Percentiles rank a stretch among this genome's conserved stretches.
Evolutionary conservation across 2,113 vertebrate species (phyloP).

Genomic region (Nyctibius bracteatus): DNA sequence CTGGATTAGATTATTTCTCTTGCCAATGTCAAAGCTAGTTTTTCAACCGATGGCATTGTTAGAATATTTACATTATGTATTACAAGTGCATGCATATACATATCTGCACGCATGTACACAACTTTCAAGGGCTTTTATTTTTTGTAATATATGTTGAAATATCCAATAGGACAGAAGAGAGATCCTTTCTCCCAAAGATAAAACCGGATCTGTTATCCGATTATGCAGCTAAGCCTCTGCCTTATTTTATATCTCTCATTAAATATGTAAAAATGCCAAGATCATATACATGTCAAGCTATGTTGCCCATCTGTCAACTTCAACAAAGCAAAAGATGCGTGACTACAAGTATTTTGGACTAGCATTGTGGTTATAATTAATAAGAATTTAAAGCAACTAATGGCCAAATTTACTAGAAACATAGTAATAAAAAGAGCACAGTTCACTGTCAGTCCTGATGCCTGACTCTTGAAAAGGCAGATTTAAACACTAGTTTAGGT

Average conservation of each 20-base stretch:
- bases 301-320: background rate
- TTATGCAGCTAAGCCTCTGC: background rate
- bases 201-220: background rate
- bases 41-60: background rate
- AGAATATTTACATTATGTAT: background rate
- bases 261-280: background rate
- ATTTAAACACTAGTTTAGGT: background rate
- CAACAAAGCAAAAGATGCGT: background rate
- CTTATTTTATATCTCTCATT: background rate
- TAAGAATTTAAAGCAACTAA: background rate
- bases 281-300: background rate
- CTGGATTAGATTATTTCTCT: background rate
- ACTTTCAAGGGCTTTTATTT: background rate
- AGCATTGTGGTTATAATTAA: background rate
- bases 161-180: background rate
- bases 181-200: background rate
- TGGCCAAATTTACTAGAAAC: background rate
- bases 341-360: background rate
- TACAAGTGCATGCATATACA: rapidly evolving
- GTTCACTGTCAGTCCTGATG: background rate
- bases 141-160: background rate
- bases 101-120: background rate
- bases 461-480: background rate
- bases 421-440: background rate
- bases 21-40: background rate